phyloP scores from a whole-genome alignment of 2,113 vertebrate species.

The Cyprinodon tularosa region DNA sequence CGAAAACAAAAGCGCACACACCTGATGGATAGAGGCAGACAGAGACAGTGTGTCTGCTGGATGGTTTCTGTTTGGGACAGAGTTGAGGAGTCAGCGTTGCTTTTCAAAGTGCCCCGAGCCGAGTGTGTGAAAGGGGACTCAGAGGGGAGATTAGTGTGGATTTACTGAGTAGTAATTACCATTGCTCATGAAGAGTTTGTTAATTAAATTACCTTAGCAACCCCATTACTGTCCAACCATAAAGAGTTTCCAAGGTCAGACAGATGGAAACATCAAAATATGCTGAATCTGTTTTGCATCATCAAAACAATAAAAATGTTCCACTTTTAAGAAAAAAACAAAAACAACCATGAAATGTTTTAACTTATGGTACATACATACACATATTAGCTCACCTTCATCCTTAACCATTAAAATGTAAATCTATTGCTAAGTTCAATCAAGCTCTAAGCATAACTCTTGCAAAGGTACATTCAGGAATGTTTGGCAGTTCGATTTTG shows the following conservation, averaged over 20 bases:
- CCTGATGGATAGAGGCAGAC: conserved; percentile 12
- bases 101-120: conserved; percentile 39
- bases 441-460: too few relatives aligned
- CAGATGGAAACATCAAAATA: conserved; percentile 10
- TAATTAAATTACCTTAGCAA: conserved; percentile 81
- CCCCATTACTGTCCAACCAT: conserved; percentile 43
- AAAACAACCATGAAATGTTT: neutral
- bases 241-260: conserved; percentile 53
- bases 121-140: conserved; percentile 48
- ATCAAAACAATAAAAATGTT: neutral
- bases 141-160: conserved; percentile 75
- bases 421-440: too few relatives aligned
- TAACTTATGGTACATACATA: too few relatives aligned
- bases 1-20: neutral
- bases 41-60: neutral
- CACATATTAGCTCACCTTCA: too few relatives aligned
- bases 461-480: too few relatives aligned
- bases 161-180: conserved; percentile 79
- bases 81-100: conserved; percentile 38
- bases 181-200: conserved; percentile 58
- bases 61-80: conserved; percentile 31
- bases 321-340: neutral
- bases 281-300: conserved; percentile 10
- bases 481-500: too few relatives aligned
- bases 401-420: too few relatives aligned